These are phyloP conservation scores for Hippasteria phrygiana DNA, from an alignment of 53 echinoderm and acorn worm species.

Conservation along the genomic window DNA sequence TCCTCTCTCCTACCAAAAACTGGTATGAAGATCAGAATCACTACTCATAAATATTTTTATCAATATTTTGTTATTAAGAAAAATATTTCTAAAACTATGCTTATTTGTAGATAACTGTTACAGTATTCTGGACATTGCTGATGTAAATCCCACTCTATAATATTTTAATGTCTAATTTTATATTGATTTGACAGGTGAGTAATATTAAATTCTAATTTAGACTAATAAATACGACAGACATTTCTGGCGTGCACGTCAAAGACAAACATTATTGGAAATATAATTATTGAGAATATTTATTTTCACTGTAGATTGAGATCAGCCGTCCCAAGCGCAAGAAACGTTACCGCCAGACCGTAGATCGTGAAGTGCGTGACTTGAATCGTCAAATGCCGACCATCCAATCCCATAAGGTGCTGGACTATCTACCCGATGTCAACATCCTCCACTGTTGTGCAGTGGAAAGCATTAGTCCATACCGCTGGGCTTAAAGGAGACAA, in stretches of 20 bases:
- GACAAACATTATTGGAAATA: too few relatives aligned
- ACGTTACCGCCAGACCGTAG: constrained; percentile 74
- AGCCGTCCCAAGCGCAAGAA: constrained; percentile 92
- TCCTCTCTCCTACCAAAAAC: constrained; percentile 92
- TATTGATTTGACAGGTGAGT: too few relatives aligned
- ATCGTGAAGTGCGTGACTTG: constrained; percentile 90
- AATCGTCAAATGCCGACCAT: constrained; percentile 83
- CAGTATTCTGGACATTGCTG: too few relatives aligned
- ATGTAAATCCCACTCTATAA: too few relatives aligned
- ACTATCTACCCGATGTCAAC: constrained; percentile 85
- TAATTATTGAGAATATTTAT: too few relatives aligned
- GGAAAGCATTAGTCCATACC: constrained; percentile 27
- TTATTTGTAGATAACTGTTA: too few relatives aligned
- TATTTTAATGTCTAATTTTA: too few relatives aligned
- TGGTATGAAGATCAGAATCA: constrained; percentile 65
- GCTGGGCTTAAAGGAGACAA: not conserved
- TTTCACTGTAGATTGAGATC: constrained; percentile 78
- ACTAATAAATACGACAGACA: too few relatives aligned
- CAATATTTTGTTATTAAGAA: not conserved
- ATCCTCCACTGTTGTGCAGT: constrained; percentile 69
- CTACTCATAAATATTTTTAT: not conserved
- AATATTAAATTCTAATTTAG: too few relatives aligned
- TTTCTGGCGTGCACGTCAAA: not conserved
- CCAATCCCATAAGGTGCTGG: constrained; percentile 80
- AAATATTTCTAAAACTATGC: not conserved